Percentiles rank a stretch among this genome's conserved stretches.
phyloP scores from a whole-genome alignment of 2,113 vertebrate genomes.

The Mystacornis crossleyi region DNA sequence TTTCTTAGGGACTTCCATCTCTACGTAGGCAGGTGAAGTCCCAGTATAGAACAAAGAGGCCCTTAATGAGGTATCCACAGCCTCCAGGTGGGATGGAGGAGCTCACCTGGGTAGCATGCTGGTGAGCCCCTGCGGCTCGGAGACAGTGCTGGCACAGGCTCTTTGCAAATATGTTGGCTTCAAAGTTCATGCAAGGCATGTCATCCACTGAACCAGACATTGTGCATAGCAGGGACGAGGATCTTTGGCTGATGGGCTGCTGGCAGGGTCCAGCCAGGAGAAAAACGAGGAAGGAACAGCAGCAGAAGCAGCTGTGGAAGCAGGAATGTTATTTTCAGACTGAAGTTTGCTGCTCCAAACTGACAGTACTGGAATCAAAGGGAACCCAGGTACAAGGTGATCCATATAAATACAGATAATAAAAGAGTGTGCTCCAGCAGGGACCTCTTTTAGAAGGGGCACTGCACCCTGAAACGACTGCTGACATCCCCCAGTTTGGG shows the following conservation, averaged over 20 bases:
- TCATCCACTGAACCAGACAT: slow-evolving; percentile 76
- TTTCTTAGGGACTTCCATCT: not conserved
- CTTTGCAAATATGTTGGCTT: slow-evolving; percentile 85
- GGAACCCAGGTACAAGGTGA: not conserved
- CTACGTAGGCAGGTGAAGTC: not conserved
- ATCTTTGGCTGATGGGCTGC: not conserved
- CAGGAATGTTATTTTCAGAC: not conserved
- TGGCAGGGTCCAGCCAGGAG: not conserved
- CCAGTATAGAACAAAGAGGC: not conserved
- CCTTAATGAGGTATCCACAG: not conserved
- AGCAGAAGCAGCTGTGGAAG: slow-evolving; percentile 21
- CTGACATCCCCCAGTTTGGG: not conserved
- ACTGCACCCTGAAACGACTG: not conserved
- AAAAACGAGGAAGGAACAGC: not conserved
- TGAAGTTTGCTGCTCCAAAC: not conserved
- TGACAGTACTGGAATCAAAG: not conserved
- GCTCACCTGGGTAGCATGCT: slow-evolving; percentile 67
- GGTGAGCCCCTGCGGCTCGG: slow-evolving; percentile 75
- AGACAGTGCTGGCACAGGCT: slow-evolving; percentile 85
- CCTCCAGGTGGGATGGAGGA: not conserved
- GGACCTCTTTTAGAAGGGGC: not conserved
- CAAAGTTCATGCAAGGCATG: slow-evolving; percentile 76
- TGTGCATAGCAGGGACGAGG: slow-evolving; percentile 22
- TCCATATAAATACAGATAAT: not conserved
- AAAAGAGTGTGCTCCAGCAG: not conserved